Evolutionary conservation across 2,888 invertebrate species (phyloP).

Genomic region (Pristionchus exspectatus): DNA sequence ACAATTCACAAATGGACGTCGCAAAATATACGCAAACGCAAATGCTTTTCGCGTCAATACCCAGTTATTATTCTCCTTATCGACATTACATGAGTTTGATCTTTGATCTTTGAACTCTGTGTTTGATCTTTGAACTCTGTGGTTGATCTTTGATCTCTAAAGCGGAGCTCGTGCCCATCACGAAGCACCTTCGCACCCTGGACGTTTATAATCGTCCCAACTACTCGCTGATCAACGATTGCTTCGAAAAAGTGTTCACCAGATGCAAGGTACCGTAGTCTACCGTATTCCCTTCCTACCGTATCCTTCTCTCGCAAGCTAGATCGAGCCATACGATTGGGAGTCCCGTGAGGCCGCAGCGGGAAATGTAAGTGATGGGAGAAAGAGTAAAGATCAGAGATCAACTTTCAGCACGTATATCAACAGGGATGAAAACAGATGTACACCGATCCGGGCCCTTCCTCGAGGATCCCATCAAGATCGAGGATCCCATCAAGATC

Average conservation of each 20-base stretch:
- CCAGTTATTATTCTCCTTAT: no score
- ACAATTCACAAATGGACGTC: no score
- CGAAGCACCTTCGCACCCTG: slow-evolving; percentile 57
- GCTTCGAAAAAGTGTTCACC: not conserved
- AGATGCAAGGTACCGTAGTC: not conserved
- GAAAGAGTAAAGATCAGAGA: slow-evolving; percentile 1
- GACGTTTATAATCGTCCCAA: slow-evolving; percentile 61
- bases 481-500: not conserved
- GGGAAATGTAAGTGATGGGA: not conserved
- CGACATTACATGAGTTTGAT: no score
- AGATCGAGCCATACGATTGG: not conserved
- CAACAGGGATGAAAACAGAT: not conserved
- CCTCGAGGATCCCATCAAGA: no score
- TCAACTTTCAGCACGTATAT: not conserved
- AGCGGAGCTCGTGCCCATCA: slow-evolving; percentile 59
- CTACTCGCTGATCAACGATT: slow-evolving; percentile 57
- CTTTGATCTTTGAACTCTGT: slow-evolving; percentile 51
- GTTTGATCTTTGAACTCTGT: slow-evolving; percentile 5
- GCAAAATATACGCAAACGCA: no score
- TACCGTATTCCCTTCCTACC: not conserved
- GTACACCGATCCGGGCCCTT: not conserved
- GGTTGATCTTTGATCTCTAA: not conserved
- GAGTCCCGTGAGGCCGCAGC: not conserved
- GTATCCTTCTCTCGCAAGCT: not conserved
- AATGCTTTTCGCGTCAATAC: no score